These are phyloP conservation scores for Jaculus jaculus DNA, from an alignment of 2,113 vertebrate genomes.

Conservation along the genomic window DNA sequence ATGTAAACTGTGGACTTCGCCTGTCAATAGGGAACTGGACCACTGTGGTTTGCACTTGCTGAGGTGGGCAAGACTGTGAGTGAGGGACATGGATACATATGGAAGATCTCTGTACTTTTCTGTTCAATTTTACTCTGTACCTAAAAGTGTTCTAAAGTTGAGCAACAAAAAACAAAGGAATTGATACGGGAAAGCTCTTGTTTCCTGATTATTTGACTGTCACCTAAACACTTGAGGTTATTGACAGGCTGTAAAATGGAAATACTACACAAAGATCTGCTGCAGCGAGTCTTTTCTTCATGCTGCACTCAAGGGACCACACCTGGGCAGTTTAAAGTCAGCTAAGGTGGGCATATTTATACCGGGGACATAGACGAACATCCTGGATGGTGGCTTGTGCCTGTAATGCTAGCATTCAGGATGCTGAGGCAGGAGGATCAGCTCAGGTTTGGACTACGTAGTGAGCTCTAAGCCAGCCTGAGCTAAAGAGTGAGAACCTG, in stretches of 20 bases:
- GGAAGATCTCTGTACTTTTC: background rate
- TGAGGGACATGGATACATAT: rapidly evolving
- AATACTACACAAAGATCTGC: no score
- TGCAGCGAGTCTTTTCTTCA: no score
- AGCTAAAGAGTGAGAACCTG: no score
- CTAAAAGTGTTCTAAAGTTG: background rate
- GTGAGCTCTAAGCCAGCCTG: background rate
- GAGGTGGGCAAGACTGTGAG: rapidly evolving
- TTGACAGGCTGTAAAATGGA: no score
- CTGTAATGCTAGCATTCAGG: background rate
- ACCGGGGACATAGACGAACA: background rate
- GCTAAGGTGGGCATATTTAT: background rate
- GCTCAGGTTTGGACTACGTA: background rate
- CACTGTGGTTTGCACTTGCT: rapidly evolving
- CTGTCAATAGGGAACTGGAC: rapidly evolving
- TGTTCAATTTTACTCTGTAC: background rate
- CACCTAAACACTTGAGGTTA: background rate
- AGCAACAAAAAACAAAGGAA: background rate
- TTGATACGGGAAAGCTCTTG: background rate
- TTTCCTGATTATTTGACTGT: background rate
- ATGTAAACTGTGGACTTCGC: no score
- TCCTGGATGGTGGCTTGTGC: background rate
- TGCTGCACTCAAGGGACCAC: no score
- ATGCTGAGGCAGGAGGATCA: background rate
- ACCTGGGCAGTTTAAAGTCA: no score